A percentile compares a stretch with the other conserved stretches of the same genome.
Evolutionary conservation across 2,797 vertebrate genomes (phyloP).

Genomic region (Poeciliopsis presidionis): DNA sequence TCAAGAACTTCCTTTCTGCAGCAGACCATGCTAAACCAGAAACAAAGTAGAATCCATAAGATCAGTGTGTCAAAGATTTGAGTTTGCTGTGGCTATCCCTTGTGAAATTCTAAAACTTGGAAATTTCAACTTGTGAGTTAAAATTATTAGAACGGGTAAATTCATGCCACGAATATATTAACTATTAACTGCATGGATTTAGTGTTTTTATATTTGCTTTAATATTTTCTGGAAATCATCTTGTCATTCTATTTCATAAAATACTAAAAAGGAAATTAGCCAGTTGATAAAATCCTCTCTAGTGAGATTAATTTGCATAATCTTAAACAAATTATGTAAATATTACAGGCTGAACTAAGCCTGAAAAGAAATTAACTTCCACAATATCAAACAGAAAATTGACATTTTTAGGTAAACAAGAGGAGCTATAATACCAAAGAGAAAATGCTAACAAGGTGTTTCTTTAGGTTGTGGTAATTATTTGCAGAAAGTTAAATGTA

Average conservation of each 20-base stretch:
- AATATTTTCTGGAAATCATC: background rate
- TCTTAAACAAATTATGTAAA: background rate
- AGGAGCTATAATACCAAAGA: background rate
- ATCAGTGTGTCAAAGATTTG: background rate
- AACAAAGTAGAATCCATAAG: background rate
- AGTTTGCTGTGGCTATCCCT: background rate
- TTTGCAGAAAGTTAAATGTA: background rate
- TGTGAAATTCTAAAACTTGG: background rate
- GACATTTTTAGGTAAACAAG: background rate
- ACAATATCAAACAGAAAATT: background rate
- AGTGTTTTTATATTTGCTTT: background rate
- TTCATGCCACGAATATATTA: background rate
- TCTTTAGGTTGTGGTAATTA: background rate
- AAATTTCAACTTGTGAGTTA: background rate
- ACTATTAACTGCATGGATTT: background rate
- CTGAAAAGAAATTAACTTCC: background rate
- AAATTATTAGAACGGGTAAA: background rate
- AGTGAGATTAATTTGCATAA: background rate
- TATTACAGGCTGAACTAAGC: background rate
- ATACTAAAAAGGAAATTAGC: background rate
- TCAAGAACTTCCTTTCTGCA: background rate
- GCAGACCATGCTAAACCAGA: background rate
- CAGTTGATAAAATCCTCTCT: background rate
- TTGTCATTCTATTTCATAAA: background rate
- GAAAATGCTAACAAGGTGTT: background rate